Base-by-base conservation (phyloP, 2,113 vertebrate species). In the Acanthisitta chloris region DNA sequence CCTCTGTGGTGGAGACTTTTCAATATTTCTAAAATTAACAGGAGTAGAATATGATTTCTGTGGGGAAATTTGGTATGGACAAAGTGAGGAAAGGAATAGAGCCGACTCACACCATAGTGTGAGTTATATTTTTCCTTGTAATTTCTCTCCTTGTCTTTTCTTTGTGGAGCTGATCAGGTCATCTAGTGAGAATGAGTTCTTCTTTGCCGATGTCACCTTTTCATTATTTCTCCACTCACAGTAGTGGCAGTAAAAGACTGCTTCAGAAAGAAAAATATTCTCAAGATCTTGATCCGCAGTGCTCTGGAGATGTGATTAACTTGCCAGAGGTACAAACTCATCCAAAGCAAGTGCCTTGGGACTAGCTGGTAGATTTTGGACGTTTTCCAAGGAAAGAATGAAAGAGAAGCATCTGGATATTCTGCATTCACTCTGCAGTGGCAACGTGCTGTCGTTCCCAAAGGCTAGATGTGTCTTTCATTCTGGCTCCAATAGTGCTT, bases 21-120 rank as follows among this genome's bases (percentile, higher is more conserved):
- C 26, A 64, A 24, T 40, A 64, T 48, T 93, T 89, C n/a, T 86
- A 52, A 81, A 91, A 86, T 48, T 59, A 81, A 59, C 26, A 64
- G 43, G 33, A 45, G 6, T 45, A 17, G 25, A 54, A 46, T 65
- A 88, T 64, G 12, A 33, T 43, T 65, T 77, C 26, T 80, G 5
- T 72, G 43, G 17, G 12, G 31, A 83, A 88, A 77, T 52, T 80
- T 77, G n/a, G 8, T 74, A 26, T 10, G 29, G 14, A 23, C 3
- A 48, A 95, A 65, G 29, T 12, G 48, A 73, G 11, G 23, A 49
- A 18, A 82, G 16, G 17, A 74, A 71, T 43, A 33, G 4, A 72
- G 9, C 11, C 81, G 34, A 14, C 14, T 52, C 4, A 1, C 46
- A 33, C 31, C 4, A 17, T 49, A 34, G 8, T 1, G 0, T 46